Base-by-base conservation (phyloP, 2,797 vertebrate genomes). In the Cossypha polioptera region DNA sequence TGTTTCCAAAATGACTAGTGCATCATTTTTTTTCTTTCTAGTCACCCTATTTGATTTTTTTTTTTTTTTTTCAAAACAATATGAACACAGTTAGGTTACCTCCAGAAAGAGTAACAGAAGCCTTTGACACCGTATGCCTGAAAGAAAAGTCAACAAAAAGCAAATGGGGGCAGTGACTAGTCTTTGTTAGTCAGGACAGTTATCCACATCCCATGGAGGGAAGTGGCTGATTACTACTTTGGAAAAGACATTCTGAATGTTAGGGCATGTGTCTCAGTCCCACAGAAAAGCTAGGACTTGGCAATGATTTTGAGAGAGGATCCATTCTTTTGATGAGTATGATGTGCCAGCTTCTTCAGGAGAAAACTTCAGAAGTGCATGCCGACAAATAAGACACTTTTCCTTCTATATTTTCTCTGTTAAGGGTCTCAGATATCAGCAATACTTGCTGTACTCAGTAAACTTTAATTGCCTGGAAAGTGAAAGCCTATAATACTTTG, bases 121-220 rank as follows among this genome's bases (percentile, higher is more conserved):
- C 10, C 72, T 88, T 72, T 87, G 35, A n/a, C 12, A 61, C 8
- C 3, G 22, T 0, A 0, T 28, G 10, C 36, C 57, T 16, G 38
- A 85, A 25, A 76, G 13, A 50, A 81, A 61, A 43, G 35, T 42
- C 69, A 69, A 28, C 40, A 71, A 76, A 69, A 5, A 68, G 35
- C 38, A 84, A 91, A 82, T 10, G 24, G 43, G 19, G 43, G 26
- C 16, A 76, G 29, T 31, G n/a, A 80, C 33, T 33, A 75, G 8
- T 33, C 35, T 85, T 77, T 40, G 13, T 53, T 36, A 53, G 11
- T 29, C 69, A 80, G 43, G 50, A 58, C 40, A 55, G 11, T 45
- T 28, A 55, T 16, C 40, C 24, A 10, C 0, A 8, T 68, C 24
- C 24, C 21, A 35, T 42, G 29, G 24, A 84, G 45, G 35, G 28